Conservation (phyloP, 2,113 vertebrate genomes). For the Ageneiosus marmoratus region DNA sequence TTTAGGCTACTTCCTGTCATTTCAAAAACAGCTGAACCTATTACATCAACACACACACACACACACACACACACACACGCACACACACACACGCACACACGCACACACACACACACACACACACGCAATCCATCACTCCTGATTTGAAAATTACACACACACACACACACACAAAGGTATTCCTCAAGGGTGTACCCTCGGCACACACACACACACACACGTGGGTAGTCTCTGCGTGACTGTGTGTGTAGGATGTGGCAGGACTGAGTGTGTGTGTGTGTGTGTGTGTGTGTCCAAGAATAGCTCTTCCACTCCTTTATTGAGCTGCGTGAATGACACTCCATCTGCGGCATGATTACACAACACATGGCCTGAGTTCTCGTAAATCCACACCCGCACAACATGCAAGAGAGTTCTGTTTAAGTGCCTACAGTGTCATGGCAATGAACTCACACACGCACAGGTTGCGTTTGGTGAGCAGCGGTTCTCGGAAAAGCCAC, state of each 20-base stretch:
- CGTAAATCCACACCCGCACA: background rate
- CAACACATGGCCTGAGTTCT: slow-evolving; percentile 18
- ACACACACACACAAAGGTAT: background rate
- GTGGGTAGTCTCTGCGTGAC: background rate
- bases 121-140: background rate
- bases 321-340: slow-evolving; percentile 13
- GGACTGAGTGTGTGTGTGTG: background rate
- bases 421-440: slow-evolving; percentile 19
- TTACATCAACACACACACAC: background rate
- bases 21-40: background rate
- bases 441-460: background rate
- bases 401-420: slow-evolving; percentile 44
- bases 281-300: slow-evolving; percentile 6
- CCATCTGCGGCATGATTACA: slow-evolving; percentile 30
- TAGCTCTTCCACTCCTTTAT: slow-evolving; percentile 19
- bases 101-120: background rate
- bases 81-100: too few relatives aligned
- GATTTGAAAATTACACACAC: background rate
- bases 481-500: background rate
- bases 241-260: slow-evolving; percentile 2
- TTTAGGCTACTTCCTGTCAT: background rate
- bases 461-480: background rate
- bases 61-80: background rate
- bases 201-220: background rate
- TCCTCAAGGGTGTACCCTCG: slow-evolving; percentile 17